phyloP scores from a whole-genome alignment of 2,797 vertebrate species.

The Myotis vivesi region DNA sequence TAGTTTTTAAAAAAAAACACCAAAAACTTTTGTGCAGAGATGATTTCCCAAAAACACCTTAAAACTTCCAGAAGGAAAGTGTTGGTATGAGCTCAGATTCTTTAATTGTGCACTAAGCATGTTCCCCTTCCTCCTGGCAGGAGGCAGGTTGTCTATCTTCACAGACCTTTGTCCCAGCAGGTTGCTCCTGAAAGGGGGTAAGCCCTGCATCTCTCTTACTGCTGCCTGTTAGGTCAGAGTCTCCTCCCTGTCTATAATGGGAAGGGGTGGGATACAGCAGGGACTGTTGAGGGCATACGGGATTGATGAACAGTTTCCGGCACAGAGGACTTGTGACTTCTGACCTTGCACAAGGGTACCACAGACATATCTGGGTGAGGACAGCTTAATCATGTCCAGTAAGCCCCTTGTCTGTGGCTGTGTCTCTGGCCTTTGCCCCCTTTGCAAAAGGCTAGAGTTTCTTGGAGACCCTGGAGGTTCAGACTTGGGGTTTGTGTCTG shows the following conservation, averaged over 20 bases:
- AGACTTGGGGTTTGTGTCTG: neutral
- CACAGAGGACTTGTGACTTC: neutral
- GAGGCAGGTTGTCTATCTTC: neutral
- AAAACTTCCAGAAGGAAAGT: neutral
- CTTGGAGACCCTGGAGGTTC: neutral
- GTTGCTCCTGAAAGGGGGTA: neutral
- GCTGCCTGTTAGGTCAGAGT: neutral
- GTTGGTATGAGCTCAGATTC: neutral
- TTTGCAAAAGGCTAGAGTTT: neutral
- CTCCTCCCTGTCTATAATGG: neutral
- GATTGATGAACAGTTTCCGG: neutral
- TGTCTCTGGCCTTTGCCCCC: neutral
- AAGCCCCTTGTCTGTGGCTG: neutral
- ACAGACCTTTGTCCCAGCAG: neutral
- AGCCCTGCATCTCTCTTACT: neutral
- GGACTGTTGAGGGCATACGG: neutral
- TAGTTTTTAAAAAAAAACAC: neutral
- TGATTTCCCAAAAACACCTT: neutral
- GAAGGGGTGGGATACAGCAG: neutral
- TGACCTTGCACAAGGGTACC: neutral
- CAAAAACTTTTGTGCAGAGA: neutral
- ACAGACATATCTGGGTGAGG: neutral
- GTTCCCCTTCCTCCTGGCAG: neutral
- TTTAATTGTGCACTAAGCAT: neutral
- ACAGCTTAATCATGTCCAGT: neutral